These are phyloP conservation scores for Arvicanthis niloticus DNA, from an alignment of 2,113 vertebrate genomes.

Conservation along the genomic window DNA sequence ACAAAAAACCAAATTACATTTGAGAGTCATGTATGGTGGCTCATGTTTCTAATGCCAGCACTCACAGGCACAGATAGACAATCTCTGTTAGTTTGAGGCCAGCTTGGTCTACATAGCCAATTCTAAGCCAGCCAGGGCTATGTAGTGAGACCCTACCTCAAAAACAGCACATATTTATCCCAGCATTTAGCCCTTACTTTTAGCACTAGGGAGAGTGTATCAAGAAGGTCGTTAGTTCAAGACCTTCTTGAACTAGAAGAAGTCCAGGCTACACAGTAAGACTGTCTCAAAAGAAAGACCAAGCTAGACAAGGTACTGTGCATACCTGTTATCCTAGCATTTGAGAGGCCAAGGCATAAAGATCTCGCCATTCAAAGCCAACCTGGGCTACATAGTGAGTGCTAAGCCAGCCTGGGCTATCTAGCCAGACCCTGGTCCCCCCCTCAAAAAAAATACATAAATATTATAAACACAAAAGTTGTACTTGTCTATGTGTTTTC, in stretches of 20 bases:
- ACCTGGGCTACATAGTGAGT: not conserved
- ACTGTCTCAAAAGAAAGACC: not conserved
- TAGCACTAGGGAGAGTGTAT: too few relatives aligned
- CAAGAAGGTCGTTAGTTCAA: not conserved
- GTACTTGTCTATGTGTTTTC: not conserved
- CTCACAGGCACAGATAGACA: not conserved
- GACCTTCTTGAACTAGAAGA: too few relatives aligned
- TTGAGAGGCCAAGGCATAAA: not conserved
- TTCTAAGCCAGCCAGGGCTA: not conserved
- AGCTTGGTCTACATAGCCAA: not conserved
- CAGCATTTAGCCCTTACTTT: not conserved
- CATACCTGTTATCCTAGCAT: not conserved
- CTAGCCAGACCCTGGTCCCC: not conserved
- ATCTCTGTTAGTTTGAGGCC: not conserved
- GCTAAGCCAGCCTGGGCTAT: not conserved
- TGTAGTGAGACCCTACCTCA: not conserved
- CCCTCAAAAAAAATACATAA: not conserved
- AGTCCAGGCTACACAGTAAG: not conserved
- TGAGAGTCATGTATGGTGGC: not conserved
- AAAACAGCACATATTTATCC: not conserved
- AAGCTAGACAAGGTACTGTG: not conserved
- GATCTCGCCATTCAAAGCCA: not conserved
- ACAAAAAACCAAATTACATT: not conserved
- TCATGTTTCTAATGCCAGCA: not conserved
- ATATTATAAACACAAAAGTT: not conserved